A percentile compares a stretch with the other conserved stretches of the same genome.
Conservation (phyloP, 2,888 invertebrate species). For the Corbicula japonica region DNA sequence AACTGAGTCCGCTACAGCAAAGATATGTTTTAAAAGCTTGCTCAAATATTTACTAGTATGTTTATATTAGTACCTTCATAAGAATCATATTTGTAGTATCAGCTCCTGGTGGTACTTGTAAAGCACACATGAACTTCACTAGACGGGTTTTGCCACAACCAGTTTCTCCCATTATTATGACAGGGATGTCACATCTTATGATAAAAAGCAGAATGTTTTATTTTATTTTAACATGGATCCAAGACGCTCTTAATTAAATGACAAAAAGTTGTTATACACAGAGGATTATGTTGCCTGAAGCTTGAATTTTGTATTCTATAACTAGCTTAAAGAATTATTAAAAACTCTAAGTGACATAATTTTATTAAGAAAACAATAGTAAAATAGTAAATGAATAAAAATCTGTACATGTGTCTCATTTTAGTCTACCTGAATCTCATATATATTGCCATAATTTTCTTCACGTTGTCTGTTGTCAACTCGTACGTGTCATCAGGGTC, state of each 20-base stretch:
- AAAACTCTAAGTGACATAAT: too few relatives aligned
- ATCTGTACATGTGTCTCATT: too few relatives aligned
- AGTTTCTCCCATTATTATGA: constrained; percentile 85
- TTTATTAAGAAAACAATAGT: too few relatives aligned
- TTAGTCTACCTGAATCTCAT: constrained; percentile 84
- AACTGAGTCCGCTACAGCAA: too few relatives aligned
- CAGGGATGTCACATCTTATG: constrained; percentile 83
- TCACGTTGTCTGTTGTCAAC: constrained; percentile 84
- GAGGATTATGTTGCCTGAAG: too few relatives aligned
- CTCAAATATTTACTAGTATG: too few relatives aligned
- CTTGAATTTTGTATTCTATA: too few relatives aligned
- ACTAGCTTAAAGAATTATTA: constrained; percentile 1
- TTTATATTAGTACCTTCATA: constrained; percentile 72
- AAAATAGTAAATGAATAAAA: too few relatives aligned
- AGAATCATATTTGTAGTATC: constrained; percentile 71
- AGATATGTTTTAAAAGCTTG: too few relatives aligned
- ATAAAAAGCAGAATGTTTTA: not conserved
- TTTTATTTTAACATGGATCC: not conserved
- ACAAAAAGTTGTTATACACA: too few relatives aligned
- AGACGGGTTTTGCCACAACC: constrained; percentile 85
- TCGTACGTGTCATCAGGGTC: constrained; percentile 83
- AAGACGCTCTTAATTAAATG: too few relatives aligned
- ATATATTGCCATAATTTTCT: constrained; percentile 85
- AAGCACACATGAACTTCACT: constrained; percentile 83
- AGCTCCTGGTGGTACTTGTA: constrained; percentile 77